These are phyloP conservation scores for Cettia cetti DNA, from an alignment of 2,113 vertebrate species.

Conservation along the genomic window DNA sequence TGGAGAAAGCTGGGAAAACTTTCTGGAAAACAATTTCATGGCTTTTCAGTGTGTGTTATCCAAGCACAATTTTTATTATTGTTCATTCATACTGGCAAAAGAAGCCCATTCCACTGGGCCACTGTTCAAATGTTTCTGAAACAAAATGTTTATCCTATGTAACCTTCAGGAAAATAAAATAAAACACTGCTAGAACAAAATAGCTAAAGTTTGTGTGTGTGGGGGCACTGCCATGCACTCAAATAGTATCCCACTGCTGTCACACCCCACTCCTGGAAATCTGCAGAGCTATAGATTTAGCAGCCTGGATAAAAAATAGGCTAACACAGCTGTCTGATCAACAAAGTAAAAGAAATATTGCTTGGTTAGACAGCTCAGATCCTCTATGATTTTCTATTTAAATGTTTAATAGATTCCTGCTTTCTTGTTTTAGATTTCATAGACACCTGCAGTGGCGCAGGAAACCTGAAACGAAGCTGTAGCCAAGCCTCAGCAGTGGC, in stretches of 20 bases:
- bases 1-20: neutral
- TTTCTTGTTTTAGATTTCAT: neutral
- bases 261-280: neutral
- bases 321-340: neutral
- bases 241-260: neutral
- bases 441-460: neutral
- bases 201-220: fast-evolving
- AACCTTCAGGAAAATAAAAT: neutral
- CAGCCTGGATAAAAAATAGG: neutral
- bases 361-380: neutral
- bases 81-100: neutral
- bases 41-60: neutral
- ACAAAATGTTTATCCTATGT: neutral
- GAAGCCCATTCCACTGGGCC: neutral
- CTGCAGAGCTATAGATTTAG: neutral
- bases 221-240: neutral
- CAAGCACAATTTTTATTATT: neutral
- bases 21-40: neutral
- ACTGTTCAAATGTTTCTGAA: neutral
- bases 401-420: neutral
- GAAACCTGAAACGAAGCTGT: neutral
- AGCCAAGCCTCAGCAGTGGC: neutral
- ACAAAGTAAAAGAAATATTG: neutral
- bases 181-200: neutral
- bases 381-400: neutral